Base-by-base conservation (phyloP, 2,113 vertebrate species). In the Neomonachus schauinslandi region DNA sequence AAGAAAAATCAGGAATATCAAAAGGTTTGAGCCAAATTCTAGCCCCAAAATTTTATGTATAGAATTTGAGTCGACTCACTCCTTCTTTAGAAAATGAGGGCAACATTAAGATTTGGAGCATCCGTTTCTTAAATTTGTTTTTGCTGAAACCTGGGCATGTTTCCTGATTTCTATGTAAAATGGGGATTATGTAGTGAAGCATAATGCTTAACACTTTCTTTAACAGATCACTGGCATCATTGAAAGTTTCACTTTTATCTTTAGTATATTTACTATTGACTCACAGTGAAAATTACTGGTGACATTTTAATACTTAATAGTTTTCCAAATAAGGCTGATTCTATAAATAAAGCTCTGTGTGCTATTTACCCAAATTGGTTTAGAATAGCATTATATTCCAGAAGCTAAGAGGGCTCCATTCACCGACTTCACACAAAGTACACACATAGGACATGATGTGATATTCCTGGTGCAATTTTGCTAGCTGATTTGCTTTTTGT, bases 301-400 rank as follows among this genome's bases (percentile, higher is more conserved):
- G 59, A 90, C n/a, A 80, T n/a, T 83, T 94, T 46, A 95, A 86
- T 93, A 74, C 42, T 72, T 74, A 79, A 57, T 11, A 88, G 26
- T 74, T 97, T 94, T 95, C 49, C 61, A 59, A 91, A 77, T 16
- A 53, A 59, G 67, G 13, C 24, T 33, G 46, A 89, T 84, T 82
- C 33, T 55, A 77, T 67, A 42, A 65, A n/a, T 59, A 94, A 87
- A 76, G 39, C 2, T 7, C 53, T 26, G 1, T 49, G 51, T 49
- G 26, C 15, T 90, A 39, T 89, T 94, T 77, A 67, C 59, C 10
- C 31, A 80, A 15, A 3, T 86, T 65, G 53, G 39, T 59, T 79
- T 61, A 92, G 81, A 49, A 89, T 76, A 92, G 94, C 89, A 93
- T 72, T 86, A 63, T 89, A 86, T 57, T 79, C 72, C 49, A 95